These are phyloP conservation scores for Drosophila albomicans DNA, from an alignment of 1,140 invertebrate species.

Conservation along the genomic window DNA sequence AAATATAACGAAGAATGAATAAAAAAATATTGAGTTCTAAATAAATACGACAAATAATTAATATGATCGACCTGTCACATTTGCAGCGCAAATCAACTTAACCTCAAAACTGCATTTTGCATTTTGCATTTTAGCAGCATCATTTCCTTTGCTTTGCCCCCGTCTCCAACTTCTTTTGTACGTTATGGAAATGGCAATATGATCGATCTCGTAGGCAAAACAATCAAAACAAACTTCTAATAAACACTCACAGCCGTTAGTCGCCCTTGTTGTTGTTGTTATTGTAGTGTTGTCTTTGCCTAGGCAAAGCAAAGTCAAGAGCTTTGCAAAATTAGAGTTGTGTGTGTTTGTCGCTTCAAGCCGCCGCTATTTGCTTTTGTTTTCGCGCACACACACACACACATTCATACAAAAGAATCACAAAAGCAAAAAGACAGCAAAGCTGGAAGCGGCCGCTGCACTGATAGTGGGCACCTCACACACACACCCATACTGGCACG, in stretches of 20 bases:
- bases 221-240: conserved; percentile 5
- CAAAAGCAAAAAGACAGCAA: conserved; percentile 8
- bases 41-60: too few relatives aligned
- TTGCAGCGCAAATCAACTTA: not conserved
- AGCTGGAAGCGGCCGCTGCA: conserved; percentile 34
- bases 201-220: not conserved
- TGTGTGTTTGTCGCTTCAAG: conserved; percentile 9
- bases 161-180: not conserved
- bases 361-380: conserved; percentile 21
- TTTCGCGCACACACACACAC: conserved; percentile 8
- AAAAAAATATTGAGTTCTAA: too few relatives aligned
- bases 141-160: not conserved
- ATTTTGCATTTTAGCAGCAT: not conserved
- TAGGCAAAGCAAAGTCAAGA: conserved; percentile 31
- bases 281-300: conserved; percentile 18
- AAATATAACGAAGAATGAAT: too few relatives aligned
- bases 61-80: too few relatives aligned
- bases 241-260: conserved; percentile 25
- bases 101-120: not conserved
- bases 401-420: not conserved
- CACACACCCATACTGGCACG: conserved; percentile 9
- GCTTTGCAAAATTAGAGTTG: conserved; percentile 25
- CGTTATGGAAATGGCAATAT: conserved; percentile 2
- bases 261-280: conserved; percentile 8
- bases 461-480: conserved; percentile 42